Evolutionary conservation across 2,888 invertebrate genomes (phyloP), one percentile per base, ranked within the genome.

Genomic region (Ypsolopha sequella): DNA sequence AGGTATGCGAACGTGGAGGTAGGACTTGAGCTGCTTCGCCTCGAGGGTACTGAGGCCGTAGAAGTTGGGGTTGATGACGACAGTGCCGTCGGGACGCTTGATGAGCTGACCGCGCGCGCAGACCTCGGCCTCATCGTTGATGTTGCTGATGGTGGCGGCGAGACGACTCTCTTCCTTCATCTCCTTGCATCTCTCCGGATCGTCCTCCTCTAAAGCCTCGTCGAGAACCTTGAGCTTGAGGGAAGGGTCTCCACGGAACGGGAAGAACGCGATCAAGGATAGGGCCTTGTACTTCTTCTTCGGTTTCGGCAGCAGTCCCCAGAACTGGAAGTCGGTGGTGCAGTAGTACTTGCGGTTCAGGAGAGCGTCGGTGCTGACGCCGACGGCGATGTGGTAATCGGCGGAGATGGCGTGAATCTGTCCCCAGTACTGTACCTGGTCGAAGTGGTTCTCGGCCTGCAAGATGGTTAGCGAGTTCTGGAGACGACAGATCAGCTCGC

Each of bases 361-460:
- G 43, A 96, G 71, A 50, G 92, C 93, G 70, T 97, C 95, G 55
- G 88, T 90, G 57, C 90, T 91, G 58, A 92, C 91, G 10, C 97
- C 96, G 64, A 91, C 94, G 1, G 94, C 93, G 55, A 97, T 89
- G 66, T 92, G 94, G 71, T 97, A 97, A 74, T 96, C 95, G 13
- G 88, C 88, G 57, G 91, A 90, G 0, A 90, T 80, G 1, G 94
- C 96, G 58, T 91, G 89, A 50, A 97, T 91, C 67, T 92, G 91
- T 0, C 96, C 97, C 95, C 96, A 96, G 66, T 96, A 95, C 66
- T 91, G 95, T 51, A 95, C 89, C 67, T 91, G 90, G 11, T 88
- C 77, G 72, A 96, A 95, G 70, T 95, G 95, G 75, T 96, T 95
- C 70, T 96, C 95, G 57, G 91, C 91, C 76, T 96, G 93, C 41